Percentiles rank a stretch among this genome's conserved stretches.
Evolutionary conservation across 2,113 vertebrate species (phyloP).

Genomic region (Rhinolophus ferrumequinum): DNA sequence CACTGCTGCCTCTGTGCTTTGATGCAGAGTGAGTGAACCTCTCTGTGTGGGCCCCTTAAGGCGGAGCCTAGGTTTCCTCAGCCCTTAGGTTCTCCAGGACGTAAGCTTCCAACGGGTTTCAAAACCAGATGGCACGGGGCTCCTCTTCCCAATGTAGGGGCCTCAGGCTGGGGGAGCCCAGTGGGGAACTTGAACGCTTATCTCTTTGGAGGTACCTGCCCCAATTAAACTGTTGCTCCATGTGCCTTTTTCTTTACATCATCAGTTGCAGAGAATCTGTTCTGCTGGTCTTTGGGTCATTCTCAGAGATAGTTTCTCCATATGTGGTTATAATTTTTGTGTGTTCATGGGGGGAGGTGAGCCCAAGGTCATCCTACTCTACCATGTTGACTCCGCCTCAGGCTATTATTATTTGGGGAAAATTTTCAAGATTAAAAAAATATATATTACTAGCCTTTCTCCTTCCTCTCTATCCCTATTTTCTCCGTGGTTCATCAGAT

Average conservation of each 20-base stretch:
- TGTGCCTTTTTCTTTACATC: neutral
- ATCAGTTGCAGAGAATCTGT: neutral
- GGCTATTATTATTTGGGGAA: neutral
- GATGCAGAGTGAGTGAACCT: too few relatives aligned
- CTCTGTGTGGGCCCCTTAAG: too few relatives aligned
- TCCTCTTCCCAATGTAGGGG: too few relatives aligned
- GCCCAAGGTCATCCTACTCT: neutral
- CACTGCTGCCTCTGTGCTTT: too few relatives aligned
- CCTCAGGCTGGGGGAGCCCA: too few relatives aligned
- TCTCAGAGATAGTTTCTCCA: neutral
- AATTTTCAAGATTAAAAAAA: neutral
- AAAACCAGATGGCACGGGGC: too few relatives aligned
- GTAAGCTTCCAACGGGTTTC: too few relatives aligned
- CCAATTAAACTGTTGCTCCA: neutral
- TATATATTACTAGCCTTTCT: too few relatives aligned
- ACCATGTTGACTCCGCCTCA: neutral
- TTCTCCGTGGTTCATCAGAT: neutral
- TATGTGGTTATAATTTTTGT: neutral
- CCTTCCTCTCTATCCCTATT: neutral
- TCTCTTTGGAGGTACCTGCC: too few relatives aligned
- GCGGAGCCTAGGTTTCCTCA: too few relatives aligned
- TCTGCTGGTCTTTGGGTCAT: neutral
- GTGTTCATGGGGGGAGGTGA: neutral
- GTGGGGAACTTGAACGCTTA: too few relatives aligned
- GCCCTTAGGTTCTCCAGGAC: too few relatives aligned